These are phyloP conservation scores for Callopanchax toddi DNA, from an alignment of 2,113 vertebrate genomes.

Conservation along the genomic window DNA sequence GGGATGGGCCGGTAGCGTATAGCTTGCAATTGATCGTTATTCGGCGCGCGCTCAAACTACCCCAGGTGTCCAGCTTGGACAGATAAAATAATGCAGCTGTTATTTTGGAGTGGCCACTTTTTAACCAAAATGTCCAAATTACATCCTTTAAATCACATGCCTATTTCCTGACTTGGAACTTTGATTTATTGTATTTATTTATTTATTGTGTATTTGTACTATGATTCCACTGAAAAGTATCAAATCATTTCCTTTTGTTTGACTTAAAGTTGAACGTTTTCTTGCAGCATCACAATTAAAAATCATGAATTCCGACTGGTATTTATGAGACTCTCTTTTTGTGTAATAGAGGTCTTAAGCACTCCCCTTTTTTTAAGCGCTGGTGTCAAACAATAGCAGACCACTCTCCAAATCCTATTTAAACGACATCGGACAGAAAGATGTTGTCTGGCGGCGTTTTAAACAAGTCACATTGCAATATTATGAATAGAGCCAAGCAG, in stretches of 20 bases:
- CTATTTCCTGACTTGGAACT: background rate
- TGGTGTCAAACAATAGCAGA: slow-evolving; percentile 62
- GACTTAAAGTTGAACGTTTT: background rate
- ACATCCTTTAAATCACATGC: too few relatives aligned
- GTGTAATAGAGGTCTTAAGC: slow-evolving; percentile 10
- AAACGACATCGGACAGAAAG: slow-evolving; percentile 61
- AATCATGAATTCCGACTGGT: background rate
- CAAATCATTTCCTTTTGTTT: background rate
- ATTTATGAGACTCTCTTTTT: slow-evolving; percentile 3
- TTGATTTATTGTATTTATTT: background rate
- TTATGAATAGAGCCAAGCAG: slow-evolving; percentile 72
- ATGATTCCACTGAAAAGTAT: background rate
- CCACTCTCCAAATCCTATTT: slow-evolving; percentile 46
- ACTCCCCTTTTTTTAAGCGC: slow-evolving; percentile 17
- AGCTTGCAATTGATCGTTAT: too few relatives aligned
- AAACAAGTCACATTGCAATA: slow-evolving; percentile 70
- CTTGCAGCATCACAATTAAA: background rate
- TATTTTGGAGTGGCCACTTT: too few relatives aligned
- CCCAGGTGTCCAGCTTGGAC: too few relatives aligned
- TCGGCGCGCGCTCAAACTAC: too few relatives aligned
- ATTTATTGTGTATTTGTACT: too few relatives aligned
- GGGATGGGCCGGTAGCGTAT: too few relatives aligned
- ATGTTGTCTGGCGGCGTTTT: slow-evolving; percentile 65
- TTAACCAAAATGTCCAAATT: too few relatives aligned
- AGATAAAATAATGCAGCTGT: too few relatives aligned